phyloP scores from a whole-genome alignment of 2,797 vertebrate species.

The Sus cebifrons region DNA sequence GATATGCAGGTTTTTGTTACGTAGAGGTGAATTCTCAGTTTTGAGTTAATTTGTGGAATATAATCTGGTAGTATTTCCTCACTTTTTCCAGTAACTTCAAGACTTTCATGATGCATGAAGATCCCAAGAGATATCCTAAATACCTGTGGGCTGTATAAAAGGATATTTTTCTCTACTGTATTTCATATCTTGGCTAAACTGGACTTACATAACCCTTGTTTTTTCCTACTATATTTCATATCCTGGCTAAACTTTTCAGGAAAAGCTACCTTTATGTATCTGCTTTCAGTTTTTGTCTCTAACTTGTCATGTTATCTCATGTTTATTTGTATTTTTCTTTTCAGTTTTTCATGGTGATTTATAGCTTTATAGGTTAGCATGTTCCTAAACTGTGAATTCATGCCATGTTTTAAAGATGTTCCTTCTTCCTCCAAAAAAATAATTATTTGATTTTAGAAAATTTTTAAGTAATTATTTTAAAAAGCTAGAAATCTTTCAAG shows the following conservation, averaged over 20 bases:
- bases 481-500: constrained; percentile 14
- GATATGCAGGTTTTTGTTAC: neutral
- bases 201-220: neutral
- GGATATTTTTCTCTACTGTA: constrained; percentile 1
- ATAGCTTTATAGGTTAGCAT: constrained; percentile 4
- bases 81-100: constrained; percentile 20
- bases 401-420: neutral
- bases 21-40: constrained; percentile 56
- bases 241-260: neutral
- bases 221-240: constrained; percentile 40
- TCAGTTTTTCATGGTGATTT: neutral
- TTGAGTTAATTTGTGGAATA: constrained; percentile 25
- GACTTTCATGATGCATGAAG: neutral
- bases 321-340: neutral
- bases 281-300: constrained; percentile 1
- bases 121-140: constrained; percentile 28
- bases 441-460: neutral
- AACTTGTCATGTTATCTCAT: neutral
- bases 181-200: constrained; percentile 25
- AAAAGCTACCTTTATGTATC: neutral
- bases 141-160: constrained; percentile 16
- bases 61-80: constrained; percentile 7
- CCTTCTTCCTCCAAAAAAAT: neutral
- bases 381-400: neutral
- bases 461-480: neutral